Evolutionary conservation across 2,888 invertebrate genomes (phyloP), one percentile per base, ranked within the genome.

Genomic region (Alentia gelatinosa): DNA sequence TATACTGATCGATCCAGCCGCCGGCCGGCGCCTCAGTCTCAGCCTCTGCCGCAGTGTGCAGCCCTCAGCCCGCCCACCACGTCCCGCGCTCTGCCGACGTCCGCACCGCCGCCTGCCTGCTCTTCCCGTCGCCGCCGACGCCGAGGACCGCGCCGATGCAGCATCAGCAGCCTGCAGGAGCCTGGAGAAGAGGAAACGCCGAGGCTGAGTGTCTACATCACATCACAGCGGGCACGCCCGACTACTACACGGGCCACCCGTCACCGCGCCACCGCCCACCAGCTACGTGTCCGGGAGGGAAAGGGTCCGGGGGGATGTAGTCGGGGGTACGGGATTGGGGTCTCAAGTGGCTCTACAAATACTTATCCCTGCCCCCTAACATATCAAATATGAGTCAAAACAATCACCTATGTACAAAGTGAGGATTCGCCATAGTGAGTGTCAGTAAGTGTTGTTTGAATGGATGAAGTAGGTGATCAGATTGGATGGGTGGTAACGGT

Each of bases 161-260:
- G 68, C 33, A 68, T 26, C 33, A 68, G 68, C 68, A 68, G 30
- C 68, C 26, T 68, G 3, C 68, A 68, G 68, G 30, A 30, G 68
- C 68, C 68, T 30, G 68, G 68, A 68, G 68, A 30, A 68, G 68
- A 68, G 68, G 30, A 68, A 68, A 68, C 68, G 33, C 30, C 12
- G 68, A 68, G 68, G 68, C 33, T 68, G 68, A 68, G 68, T 68
- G 68, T 68, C 68, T 68, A 68, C 68, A 68, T 68, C 68, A 68
- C 68, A 30, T 30, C n/a, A 26, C 68, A 68, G 30, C 30, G 26
- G 33, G 30, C 30, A 19, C 19, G 68, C n/a, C 56, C 56, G 23
- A 56, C 56, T n/a, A n/a, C n/a, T n/a, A n/a, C n/a, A n/a, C n/a
- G n/a, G n/a, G n/a, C 56, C 56, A 12, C 56, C 56, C 3, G 19